Evolutionary conservation across 2,888 invertebrate species (phyloP).

Genomic region (Mantis religiosa): DNA sequence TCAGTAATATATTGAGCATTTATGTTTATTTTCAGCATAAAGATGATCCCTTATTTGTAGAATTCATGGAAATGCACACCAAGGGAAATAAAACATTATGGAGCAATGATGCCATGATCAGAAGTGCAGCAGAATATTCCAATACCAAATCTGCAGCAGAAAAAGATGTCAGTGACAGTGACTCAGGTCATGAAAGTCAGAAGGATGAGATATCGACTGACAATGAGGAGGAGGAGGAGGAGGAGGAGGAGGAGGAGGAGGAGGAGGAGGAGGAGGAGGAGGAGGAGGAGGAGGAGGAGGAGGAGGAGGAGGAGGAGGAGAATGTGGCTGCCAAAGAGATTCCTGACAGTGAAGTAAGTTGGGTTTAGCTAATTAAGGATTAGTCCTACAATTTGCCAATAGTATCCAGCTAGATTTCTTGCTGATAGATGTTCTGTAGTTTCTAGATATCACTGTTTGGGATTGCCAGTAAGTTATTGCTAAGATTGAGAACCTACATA

Average conservation of each 20-base stretch:
- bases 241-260: conserved; percentile 54
- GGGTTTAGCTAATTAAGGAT: no score
- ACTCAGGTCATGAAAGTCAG: conserved; percentile 37
- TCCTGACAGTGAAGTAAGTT: conserved; percentile 67
- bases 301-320: conserved; percentile 38
- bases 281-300: conserved; percentile 32
- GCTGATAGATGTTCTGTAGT: no score
- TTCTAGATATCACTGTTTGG: no score
- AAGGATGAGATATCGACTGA: conserved; percentile 35
- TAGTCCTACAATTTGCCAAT: no score
- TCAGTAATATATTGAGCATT: no score
- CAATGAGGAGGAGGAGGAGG: conserved; percentile 22
- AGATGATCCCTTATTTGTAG: conserved; percentile 83
- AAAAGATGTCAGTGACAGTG: conserved; percentile 31
- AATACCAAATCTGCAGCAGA: conserved; percentile 16
- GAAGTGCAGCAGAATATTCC: background rate
- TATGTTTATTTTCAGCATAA: conserved; percentile 56
- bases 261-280: conserved; percentile 53
- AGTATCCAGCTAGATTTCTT: no score
- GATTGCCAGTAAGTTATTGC: no score
- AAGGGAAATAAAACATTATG: conserved; percentile 49
- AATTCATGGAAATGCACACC: conserved; percentile 83
- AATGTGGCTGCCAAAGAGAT: conserved; percentile 68
- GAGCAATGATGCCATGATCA: conserved; percentile 50
- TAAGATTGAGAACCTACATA: no score